Evolutionary conservation across 2,888 invertebrate species (phyloP).

Genomic region (Brassicogethes aeneus): DNA sequence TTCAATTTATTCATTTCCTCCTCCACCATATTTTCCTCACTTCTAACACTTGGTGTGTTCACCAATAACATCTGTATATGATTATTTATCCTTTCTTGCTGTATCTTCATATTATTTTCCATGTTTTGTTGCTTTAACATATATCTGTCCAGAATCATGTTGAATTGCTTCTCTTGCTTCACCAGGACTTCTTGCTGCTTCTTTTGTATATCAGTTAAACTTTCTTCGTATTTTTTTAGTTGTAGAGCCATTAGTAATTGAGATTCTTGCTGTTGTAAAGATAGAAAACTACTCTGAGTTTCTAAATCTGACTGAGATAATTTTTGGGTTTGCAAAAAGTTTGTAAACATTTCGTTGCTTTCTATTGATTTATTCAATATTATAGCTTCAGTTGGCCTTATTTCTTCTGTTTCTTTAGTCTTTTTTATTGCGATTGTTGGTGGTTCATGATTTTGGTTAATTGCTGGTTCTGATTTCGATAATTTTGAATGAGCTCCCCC

Average conservation of each 20-base stretch:
- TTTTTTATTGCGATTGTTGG: conserved; percentile 10
- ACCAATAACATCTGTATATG: conserved; percentile 47
- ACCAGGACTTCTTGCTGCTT: conserved; percentile 47
- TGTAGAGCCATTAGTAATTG: conserved; percentile 53
- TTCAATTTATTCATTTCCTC: conserved; percentile 29
- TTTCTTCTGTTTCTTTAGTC: neutral
- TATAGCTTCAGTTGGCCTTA: neutral
- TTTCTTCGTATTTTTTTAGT: conserved; percentile 54
- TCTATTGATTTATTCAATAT: neutral
- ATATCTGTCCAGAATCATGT: conserved; percentile 46
- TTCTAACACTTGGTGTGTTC: neutral
- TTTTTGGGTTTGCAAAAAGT: conserved; percentile 29
- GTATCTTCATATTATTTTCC: conserved; percentile 49
- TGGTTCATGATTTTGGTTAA: neutral
- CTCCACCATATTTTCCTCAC: neutral
- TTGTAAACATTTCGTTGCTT: conserved; percentile 9
- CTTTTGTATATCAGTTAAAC: conserved; percentile 47
- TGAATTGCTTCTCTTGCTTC: conserved; percentile 47
- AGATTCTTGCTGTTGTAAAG: conserved; percentile 54
- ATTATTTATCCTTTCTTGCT: conserved; percentile 53
- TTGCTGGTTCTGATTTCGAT: conserved; percentile 7
- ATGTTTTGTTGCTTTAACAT: conserved; percentile 48
- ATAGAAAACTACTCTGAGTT: conserved; percentile 47
- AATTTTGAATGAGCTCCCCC: conserved; percentile 16
- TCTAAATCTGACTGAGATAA: conserved; percentile 37